phyloP scores from a whole-genome alignment of 2,113 vertebrate species.

The Pseudopodoces humilis region DNA sequence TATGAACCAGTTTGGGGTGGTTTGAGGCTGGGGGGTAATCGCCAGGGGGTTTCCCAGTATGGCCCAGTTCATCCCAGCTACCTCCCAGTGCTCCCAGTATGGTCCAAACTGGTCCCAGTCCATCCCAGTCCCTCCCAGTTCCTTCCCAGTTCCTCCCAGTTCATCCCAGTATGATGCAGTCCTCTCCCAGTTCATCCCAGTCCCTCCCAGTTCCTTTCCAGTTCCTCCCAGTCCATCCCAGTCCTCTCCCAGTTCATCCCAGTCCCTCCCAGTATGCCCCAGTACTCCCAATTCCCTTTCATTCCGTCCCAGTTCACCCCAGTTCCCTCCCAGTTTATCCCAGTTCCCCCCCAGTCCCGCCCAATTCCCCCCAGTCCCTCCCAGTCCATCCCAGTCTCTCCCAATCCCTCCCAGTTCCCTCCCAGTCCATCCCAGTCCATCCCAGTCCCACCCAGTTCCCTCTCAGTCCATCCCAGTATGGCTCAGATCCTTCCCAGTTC shows the following conservation, averaged over 20 bases:
- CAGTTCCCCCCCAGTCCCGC: too few species aligned
- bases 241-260: too few species aligned
- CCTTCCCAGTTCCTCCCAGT: not conserved
- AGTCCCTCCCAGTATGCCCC: too few species aligned
- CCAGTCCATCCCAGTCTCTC: not conserved
- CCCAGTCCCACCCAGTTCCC: not conserved
- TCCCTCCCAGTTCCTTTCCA: too few species aligned
- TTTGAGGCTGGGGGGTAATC: fast-evolving
- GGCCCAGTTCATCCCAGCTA: too few species aligned
- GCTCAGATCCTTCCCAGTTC: not conserved
- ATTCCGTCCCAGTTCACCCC: too few species aligned
- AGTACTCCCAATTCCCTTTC: too few species aligned
- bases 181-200: too few species aligned
- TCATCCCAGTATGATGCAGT: not conserved
- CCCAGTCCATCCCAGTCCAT: too few species aligned
- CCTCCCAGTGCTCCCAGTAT: not conserved
- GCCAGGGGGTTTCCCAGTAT: not conserved
- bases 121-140: not conserved
- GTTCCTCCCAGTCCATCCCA: not conserved
- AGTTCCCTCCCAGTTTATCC: too few species aligned
- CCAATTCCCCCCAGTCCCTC: too few species aligned
- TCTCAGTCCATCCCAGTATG: not conserved
- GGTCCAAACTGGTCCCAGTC: not conserved
- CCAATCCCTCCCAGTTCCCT: too few species aligned
- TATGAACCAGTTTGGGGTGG: not conserved